These are phyloP conservation scores for Zygogramma bicolorata DNA, from an alignment of 2,888 invertebrate genomes.

Conservation along the genomic window DNA sequence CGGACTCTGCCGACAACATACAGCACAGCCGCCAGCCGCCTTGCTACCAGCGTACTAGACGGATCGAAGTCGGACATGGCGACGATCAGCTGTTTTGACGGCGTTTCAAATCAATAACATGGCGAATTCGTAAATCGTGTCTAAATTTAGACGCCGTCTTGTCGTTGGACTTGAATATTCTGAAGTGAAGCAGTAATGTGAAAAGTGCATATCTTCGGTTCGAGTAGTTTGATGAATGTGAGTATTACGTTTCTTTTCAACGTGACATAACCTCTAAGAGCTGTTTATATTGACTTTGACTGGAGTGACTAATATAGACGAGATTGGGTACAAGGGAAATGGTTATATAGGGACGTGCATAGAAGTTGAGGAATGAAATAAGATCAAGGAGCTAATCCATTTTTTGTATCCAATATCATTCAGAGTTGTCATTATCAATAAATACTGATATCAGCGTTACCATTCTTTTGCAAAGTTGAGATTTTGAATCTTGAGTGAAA, in stretches of 20 bases:
- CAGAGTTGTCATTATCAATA: no score
- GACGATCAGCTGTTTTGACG: neutral
- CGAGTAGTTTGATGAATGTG: neutral
- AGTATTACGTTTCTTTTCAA: neutral
- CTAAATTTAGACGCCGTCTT: neutral
- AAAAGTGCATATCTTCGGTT: neutral
- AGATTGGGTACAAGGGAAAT: neutral
- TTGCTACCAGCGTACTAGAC: neutral
- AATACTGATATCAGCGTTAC: no score
- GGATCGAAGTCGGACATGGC: neutral
- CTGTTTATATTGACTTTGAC: neutral
- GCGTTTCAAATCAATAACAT: neutral
- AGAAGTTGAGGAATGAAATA: neutral
- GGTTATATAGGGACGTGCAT: neutral
- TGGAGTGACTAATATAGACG: neutral
- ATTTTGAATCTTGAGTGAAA: no score
- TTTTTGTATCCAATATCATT: no score
- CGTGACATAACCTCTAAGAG: neutral
- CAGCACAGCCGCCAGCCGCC: no score
- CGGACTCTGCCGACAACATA: no score
- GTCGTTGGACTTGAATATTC: neutral
- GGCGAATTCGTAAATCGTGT: neutral
- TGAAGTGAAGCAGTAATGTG: neutral
- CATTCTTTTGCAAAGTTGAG: no score
- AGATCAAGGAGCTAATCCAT: no score